Evolutionary conservation across 2,797 vertebrate species (phyloP), one percentile per base, ranked within the genome.

Genomic region (Apogon talboti): DNA sequence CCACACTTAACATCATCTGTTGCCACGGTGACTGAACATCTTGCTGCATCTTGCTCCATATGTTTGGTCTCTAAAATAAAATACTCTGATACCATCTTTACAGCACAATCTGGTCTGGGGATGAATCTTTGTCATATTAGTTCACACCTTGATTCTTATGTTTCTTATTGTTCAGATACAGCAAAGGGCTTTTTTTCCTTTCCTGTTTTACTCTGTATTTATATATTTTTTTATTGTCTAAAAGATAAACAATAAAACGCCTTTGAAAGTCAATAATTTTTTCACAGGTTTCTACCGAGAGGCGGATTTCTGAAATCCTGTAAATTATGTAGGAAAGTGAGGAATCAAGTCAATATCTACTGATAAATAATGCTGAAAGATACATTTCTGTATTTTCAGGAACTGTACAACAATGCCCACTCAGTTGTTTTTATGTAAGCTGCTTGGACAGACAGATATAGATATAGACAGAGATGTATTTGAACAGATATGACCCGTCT

Each of bases 401-500:
- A 28, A 5, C 2, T 28, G 24, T 28, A 28, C 6, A 28, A 28
- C 4, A 28, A 28, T 35, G 9, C 33, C 33, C 7, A 35, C 33
- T 35, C 33, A 14, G 16, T 9, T 19, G 24, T 13, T 13, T 12
- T n/a, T 30, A 9, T 66, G 4, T 18, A 49, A 5, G 19, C 7
- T 54, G 6, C 0, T 5, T 12, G 35, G 13, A 5, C 13, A 11
- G 42, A 8, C 18, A 21, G 14, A 40, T 28, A 28, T 28, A 28
- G 24, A 28, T 28, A 28, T 0, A 11, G 28, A 70, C 33, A 35
- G 33, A 35, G 33, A 35, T 35, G 16, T 51, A 11, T 68, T 35
- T 48, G 18, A 71, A 72, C 38, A 83, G 60, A 83, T 68, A 68
- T 16, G 55, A 81, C 44, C 48, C 69, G 42, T 56, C 19, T 69